Evolutionary conservation across 2,797 vertebrate genomes (phyloP).

Genomic region (Tokudaia tokunoshimensis): DNA sequence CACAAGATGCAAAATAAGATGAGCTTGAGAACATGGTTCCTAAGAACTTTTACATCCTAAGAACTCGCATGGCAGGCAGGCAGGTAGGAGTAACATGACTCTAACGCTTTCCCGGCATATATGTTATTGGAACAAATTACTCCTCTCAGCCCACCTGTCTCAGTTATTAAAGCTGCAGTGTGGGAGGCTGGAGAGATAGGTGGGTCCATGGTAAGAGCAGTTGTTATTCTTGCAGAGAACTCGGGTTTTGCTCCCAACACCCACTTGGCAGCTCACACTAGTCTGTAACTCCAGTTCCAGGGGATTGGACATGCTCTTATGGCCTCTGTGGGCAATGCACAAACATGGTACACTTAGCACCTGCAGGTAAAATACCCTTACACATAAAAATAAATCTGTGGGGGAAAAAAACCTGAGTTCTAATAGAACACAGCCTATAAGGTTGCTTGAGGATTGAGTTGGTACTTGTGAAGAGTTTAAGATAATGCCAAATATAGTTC

Average conservation of each 20-base stretch:
- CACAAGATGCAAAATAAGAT: not conserved
- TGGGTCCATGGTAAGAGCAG: not conserved
- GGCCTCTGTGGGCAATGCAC: not conserved
- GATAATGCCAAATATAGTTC: conserved; percentile 18
- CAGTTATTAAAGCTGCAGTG: not conserved
- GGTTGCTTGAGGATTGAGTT: not conserved
- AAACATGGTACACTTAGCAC: not conserved
- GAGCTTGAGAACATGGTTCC: not conserved
- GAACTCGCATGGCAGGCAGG: not conserved
- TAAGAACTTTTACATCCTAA: conserved; percentile 1
- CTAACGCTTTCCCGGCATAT: not conserved
- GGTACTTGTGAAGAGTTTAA: not conserved
- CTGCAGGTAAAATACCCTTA: not conserved
- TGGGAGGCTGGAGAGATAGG: too few species aligned
- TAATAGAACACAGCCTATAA: not conserved
- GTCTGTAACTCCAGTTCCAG: not conserved
- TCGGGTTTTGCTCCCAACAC: not conserved
- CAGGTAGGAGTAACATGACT: not conserved
- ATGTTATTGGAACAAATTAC: not conserved
- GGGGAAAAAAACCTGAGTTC: not conserved
- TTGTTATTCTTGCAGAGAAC: not conserved
- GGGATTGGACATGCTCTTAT: not conserved
- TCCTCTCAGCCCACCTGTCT: conserved; percentile 33
- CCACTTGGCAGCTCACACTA: not conserved
- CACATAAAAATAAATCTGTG: not conserved